Evolutionary conservation across 1,140 invertebrate genomes (phyloP), one percentile per base, ranked within the genome.

Genomic region (Brachionus rotundiformis): DNA sequence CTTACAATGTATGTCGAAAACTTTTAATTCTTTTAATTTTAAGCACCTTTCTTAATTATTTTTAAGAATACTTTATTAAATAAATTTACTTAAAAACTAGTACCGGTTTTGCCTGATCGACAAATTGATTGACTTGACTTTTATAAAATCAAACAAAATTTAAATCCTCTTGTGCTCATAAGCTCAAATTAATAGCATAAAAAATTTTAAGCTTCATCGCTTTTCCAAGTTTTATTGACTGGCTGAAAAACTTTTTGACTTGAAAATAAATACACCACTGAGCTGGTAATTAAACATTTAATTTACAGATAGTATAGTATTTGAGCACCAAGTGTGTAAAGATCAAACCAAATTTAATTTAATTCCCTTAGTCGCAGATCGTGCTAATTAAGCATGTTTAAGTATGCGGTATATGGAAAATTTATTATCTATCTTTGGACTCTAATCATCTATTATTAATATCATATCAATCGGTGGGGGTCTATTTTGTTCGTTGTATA

Each of bases 1-100:
- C 39, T 73, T 73, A 73, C 44, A 44, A 73, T 73, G 68, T 73
- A 73, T 73, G 39, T 73, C 25, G 39, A 73, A 36, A 73, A 44
- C 19, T 44, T 13, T 47, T 44, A 73, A 73, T 31, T 36, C 31
- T 10, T 16, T n/a, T n/a, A n/a, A n/a, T n/a, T n/a, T n/a, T 19
- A 41, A 25, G 36, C 19, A 41, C 25, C 41, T 44, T 44, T 73
- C 25, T 10, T 47, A 25, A 23, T 47, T n/a, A 31, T 44, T 44
- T n/a, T 19, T 3, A 73, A 41, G 44, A 8, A 41, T 27, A 27
- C 36, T 73, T 41, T 73, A 31, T 68, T 33, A 16, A 68, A 68
- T 68, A 68, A 68, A 68, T 68, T 33, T 54, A 8, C 47, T 41
- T 73, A 44, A 25, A 39, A 36, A 71, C 19, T 73, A 44, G 68